Evolutionary conservation across 2,888 invertebrate species (phyloP).

Genomic region (Venusia cambrica): DNA sequence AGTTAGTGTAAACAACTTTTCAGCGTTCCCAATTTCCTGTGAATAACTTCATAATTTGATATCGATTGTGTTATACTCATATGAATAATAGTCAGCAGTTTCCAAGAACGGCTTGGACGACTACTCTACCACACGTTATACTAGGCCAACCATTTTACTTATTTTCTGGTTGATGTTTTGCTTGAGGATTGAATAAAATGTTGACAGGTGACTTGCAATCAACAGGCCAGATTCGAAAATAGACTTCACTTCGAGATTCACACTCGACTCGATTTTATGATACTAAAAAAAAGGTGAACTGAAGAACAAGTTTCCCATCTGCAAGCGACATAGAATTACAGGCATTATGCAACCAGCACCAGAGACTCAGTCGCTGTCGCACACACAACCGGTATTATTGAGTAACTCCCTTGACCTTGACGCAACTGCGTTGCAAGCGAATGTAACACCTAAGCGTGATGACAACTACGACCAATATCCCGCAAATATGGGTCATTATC

Average conservation of each 20-base stretch:
- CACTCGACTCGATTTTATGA: too few species aligned
- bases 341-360: slow-evolving; percentile 59
- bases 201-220: too few species aligned
- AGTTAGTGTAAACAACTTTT: slow-evolving; percentile 15
- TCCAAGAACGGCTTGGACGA: slow-evolving; percentile 8
- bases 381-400: slow-evolving; percentile 55
- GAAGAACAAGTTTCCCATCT: slow-evolving; percentile 29
- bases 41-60: slow-evolving; percentile 5
- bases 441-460: slow-evolving; percentile 43
- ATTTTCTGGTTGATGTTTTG: too few species aligned
- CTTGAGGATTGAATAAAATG: too few species aligned
- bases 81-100: slow-evolving; percentile 8
- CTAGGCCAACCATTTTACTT: too few species aligned
- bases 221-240: too few species aligned
- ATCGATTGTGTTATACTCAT: slow-evolving; percentile 4
- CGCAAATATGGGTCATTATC: slow-evolving; percentile 56
- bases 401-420: slow-evolving; percentile 70
- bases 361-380: slow-evolving; percentile 35
- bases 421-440: slow-evolving; percentile 33
- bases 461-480: slow-evolving; percentile 53
- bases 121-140: slow-evolving; percentile 4
- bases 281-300: too few species aligned
- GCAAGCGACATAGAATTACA: slow-evolving; percentile 37
- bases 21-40: slow-evolving; percentile 11
- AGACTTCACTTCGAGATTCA: too few species aligned